These are phyloP conservation scores for Gracilinanus agilis DNA, from an alignment of 2,113 vertebrate genomes.

Conservation along the genomic window DNA sequence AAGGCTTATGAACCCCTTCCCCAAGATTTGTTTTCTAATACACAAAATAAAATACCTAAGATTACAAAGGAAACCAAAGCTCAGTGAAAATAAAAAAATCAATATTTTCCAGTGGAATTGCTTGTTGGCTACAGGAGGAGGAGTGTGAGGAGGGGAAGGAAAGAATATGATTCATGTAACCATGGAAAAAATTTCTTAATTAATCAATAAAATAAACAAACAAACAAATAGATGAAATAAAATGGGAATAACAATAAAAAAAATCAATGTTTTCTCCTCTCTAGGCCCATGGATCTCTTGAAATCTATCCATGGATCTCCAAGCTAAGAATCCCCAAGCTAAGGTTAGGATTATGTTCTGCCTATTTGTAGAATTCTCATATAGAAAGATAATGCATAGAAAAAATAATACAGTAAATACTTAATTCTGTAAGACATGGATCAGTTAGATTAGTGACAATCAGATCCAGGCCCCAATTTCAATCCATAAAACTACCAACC, in stretches of 20 bases:
- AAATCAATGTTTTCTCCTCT: neutral
- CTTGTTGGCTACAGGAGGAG: too few relatives aligned
- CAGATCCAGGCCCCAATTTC: slow-evolving; percentile 42
- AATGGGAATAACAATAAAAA: too few relatives aligned
- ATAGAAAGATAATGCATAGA: slow-evolving; percentile 39
- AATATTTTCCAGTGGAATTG: too few relatives aligned
- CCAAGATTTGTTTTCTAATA: neutral
- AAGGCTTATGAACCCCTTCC: neutral
- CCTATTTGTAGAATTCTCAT: slow-evolving; percentile 39
- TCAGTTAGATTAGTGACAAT: slow-evolving; percentile 45
- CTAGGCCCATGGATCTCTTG: neutral
- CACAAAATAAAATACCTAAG: neutral
- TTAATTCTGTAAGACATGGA: slow-evolving; percentile 29
- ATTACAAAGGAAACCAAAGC: neutral
- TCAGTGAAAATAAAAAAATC: neutral
- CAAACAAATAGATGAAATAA: too few relatives aligned
- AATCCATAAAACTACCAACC: slow-evolving; percentile 15
- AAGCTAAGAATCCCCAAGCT: neutral
- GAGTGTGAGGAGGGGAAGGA: too few relatives aligned
- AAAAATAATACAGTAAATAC: slow-evolving; percentile 13
- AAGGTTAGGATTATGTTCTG: slow-evolving; percentile 21
- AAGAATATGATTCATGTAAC: too few relatives aligned
- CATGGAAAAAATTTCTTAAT: too few relatives aligned
- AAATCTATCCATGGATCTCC: neutral
- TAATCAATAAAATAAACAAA: too few relatives aligned